phyloP scores from a whole-genome alignment of 2,113 vertebrate genomes.

The Neotoma lepida region DNA sequence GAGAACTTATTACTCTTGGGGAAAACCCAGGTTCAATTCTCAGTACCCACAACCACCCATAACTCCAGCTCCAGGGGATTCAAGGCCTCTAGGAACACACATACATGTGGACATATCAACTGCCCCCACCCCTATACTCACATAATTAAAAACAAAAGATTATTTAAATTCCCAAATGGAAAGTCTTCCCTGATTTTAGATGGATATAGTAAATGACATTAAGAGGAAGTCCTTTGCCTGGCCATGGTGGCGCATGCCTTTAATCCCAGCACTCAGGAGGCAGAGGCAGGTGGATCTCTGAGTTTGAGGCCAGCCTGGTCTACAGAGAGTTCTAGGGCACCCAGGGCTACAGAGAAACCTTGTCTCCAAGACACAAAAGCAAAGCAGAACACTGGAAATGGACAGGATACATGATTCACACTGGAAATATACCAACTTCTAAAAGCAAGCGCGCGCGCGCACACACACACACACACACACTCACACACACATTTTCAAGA shows the following conservation, averaged over 20 bases:
- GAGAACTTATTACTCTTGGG: not conserved
- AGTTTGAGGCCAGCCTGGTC: not conserved
- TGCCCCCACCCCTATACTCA: not conserved
- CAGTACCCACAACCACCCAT: not conserved
- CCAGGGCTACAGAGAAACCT: not conserved
- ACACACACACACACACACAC: too few relatives aligned
- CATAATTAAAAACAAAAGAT: not conserved
- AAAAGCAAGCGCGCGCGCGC: too few relatives aligned
- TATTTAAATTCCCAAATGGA: not conserved
- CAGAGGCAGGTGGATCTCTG: not conserved
- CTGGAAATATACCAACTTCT: not conserved
- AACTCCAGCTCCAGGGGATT: not conserved
- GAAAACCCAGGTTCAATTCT: not conserved
- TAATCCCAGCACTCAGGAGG: not conserved
- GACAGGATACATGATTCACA: not conserved
- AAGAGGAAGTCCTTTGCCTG: not conserved
- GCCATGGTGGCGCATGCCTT: not conserved
- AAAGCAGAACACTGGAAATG: not conserved
- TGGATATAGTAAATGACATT: not conserved
- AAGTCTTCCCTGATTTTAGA: not conserved
- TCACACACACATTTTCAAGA: too few relatives aligned
- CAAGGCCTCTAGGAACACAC: not conserved
- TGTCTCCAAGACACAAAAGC: not conserved
- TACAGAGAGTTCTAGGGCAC: not conserved
- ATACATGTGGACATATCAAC: not conserved